Percentiles rank a stretch among this genome's conserved stretches.
These are phyloP conservation scores for Drosophila suzukii DNA, from an alignment of 1,140 invertebrate genomes.

Conservation along the genomic window DNA sequence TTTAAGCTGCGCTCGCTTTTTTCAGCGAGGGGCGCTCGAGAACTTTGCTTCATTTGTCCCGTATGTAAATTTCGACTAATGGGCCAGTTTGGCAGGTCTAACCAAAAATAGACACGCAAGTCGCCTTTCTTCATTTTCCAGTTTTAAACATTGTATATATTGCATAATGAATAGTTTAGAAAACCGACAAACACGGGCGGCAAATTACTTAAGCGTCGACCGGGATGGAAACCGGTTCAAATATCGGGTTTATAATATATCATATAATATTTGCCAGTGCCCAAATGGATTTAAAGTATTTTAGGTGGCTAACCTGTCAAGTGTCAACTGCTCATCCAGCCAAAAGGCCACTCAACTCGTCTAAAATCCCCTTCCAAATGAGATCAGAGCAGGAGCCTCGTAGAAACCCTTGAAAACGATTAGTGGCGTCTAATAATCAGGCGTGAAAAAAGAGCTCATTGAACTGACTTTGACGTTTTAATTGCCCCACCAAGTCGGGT, in stretches of 20 bases:
- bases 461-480: constrained; percentile 47
- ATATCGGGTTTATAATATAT: constrained; percentile 70
- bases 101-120: constrained; percentile 44
- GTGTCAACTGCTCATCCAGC: constrained; percentile 3
- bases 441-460: constrained; percentile 43
- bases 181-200: constrained; percentile 46
- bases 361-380: constrained; percentile 1
- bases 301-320: constrained; percentile 49
- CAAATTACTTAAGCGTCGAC: constrained; percentile 47
- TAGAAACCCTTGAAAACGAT: constrained; percentile 43
- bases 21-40: constrained; percentile 48
- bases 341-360: constrained; percentile 67
- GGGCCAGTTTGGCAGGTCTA: constrained; percentile 31
- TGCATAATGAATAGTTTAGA: constrained; percentile 71
- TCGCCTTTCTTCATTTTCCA: constrained; percentile 44
- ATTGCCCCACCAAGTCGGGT: constrained; percentile 14
- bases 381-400: constrained; percentile 43
- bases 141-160: constrained; percentile 45
- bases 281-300: constrained; percentile 38
- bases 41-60: constrained; percentile 27
- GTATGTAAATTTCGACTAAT: constrained; percentile 10
- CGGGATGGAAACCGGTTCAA: constrained; percentile 58
- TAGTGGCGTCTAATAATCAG: constrained; percentile 19
- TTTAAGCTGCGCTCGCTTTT: constrained; percentile 37
- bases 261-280: constrained; percentile 57